Evolutionary conservation across 2,888 invertebrate genomes (phyloP), one percentile per base, ranked within the genome.

Genomic region (Cistogaster globosa): DNA sequence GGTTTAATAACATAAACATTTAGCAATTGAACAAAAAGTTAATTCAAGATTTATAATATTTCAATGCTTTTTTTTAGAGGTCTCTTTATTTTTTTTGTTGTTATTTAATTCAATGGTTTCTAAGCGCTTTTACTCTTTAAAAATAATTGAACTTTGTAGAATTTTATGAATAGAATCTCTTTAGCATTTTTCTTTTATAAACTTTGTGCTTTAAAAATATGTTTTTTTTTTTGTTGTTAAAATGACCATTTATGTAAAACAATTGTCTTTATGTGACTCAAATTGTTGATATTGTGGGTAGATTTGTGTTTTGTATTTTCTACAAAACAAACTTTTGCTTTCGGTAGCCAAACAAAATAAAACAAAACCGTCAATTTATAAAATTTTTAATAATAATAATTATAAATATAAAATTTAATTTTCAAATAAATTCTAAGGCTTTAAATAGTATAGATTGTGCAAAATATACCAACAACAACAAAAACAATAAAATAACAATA

Each of bases 231-330:
- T 51, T 18, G 26, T 48, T 62, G 62, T 67, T 53, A 18, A 74
- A 75, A 68, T 83, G 76, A 77, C 82, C 82, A 83, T 83, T 83
- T 83, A 83, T 60, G 71, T 58, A 51, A 71, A 65, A 83, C 71
- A 71, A 77, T 71, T 57, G 71, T 53, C 45, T 58, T 71, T 82
- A 32, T 75, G 32, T 55, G 16, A 32, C n/a, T 62, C 32, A 63
- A 65, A 51, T 45, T 18, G 36, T 77, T 18, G 45, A 65, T 58
- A 76, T 77, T 77, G 82, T 83, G 82, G 82, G 82, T 77, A 77
- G 71, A 65, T 82, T 81, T 69, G 57, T 62, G 36, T 55, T 62
- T 0, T 71, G 12, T 32, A 22, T 51, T 5, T 38, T 12, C 14
- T 71, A 65, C 16, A 48, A 60, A 75, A 63, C 38, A 84, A 75